Percentiles rank a stretch among this genome's conserved stretches.
These are phyloP conservation scores for Budorcas taxicolor DNA, from an alignment of 2,113 vertebrate genomes.

Conservation along the genomic window DNA sequence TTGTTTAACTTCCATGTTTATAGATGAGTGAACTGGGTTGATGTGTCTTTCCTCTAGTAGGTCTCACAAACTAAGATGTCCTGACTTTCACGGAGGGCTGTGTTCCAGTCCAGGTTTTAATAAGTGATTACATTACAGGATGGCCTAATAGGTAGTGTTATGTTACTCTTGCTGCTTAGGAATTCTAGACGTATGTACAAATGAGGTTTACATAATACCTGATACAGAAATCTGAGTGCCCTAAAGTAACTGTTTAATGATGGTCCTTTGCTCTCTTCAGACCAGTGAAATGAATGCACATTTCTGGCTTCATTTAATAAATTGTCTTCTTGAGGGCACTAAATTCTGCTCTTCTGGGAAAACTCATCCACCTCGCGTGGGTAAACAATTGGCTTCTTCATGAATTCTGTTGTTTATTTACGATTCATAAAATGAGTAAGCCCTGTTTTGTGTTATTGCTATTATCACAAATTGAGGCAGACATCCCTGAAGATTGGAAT, in stretches of 20 bases:
- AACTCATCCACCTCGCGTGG: constrained; percentile 21
- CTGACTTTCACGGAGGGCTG: not conserved
- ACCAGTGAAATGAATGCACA: constrained; percentile 4
- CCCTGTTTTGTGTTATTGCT: not conserved
- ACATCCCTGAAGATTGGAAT: not conserved
- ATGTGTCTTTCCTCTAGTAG: not conserved
- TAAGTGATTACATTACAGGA: not conserved
- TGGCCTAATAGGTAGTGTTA: not conserved
- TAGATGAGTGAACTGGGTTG: not conserved
- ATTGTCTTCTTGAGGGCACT: constrained; percentile 10
- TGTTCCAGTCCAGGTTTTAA: not conserved
- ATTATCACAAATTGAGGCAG: not conserved
- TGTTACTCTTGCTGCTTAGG: not conserved
- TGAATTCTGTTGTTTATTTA: constrained; percentile 29
- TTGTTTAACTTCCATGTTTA: not conserved
- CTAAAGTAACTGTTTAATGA: not conserved
- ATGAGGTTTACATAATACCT: not conserved
- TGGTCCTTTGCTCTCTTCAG: constrained; percentile 24
- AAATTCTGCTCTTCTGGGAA: constrained; percentile 36
- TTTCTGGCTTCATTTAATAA: constrained; percentile 53
- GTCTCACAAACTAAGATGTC: not conserved
- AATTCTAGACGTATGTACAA: not conserved
- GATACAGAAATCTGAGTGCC: not conserved
- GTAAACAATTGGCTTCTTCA: constrained; percentile 29
- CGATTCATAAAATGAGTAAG: constrained; percentile 26